Percentiles rank a stretch among this genome's conserved stretches.
These are phyloP conservation scores for Anastrepha obliqua DNA, from an alignment of 1,140 invertebrate genomes.

Conservation along the genomic window DNA sequence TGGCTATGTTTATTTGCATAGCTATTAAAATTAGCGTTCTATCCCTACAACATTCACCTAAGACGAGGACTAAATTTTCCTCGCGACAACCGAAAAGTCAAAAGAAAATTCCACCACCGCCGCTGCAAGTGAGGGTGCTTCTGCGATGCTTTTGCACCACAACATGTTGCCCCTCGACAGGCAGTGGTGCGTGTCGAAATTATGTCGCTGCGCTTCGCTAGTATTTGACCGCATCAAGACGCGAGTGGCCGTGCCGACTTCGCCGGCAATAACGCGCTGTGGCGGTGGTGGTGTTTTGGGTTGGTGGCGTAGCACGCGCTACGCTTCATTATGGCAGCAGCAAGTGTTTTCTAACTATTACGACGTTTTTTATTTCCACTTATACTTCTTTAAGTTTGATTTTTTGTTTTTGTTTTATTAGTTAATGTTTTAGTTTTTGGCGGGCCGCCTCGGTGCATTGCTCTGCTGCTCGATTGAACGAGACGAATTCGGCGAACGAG, in stretches of 20 bases:
- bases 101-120: slow-evolving; percentile 44
- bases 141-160: slow-evolving; percentile 2
- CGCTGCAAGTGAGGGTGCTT: background rate
- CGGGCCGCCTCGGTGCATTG: background rate
- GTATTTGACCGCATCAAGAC: background rate
- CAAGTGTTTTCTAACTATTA: slow-evolving; percentile 41
- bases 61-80: slow-evolving; percentile 17
- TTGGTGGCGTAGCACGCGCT: slow-evolving; percentile 32
- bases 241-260: background rate
- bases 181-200: slow-evolving; percentile 25
- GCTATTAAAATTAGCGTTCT: slow-evolving; percentile 23
- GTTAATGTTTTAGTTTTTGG: background rate
- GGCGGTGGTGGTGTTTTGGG: background rate
- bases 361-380: slow-evolving; percentile 3
- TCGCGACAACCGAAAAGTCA: slow-evolving; percentile 24
- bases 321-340: slow-evolving; percentile 30
- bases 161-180: background rate
- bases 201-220: slow-evolving; percentile 39
- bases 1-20: slow-evolving; percentile 10
- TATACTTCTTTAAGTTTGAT: slow-evolving; percentile 15
- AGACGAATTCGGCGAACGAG: slow-evolving; percentile 27
- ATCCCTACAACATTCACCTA: background rate
- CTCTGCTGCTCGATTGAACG: background rate
- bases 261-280: background rate
- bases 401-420: background rate